A percentile compares a stretch with the other conserved stretches of the same genome.
Conservation (phyloP, 2,113 vertebrate species). For the western clawed frog (Xenopus tropicalis) region UCB_Xtro_10.0 CM004443.2:35675501-35676000, state of each 20-base stretch:
- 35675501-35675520: no score
- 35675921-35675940: neutral
- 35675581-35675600: conserved; percentile 11
- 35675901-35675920: neutral
- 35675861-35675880: neutral
- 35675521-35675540: conserved; percentile 17
- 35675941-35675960: conserved; percentile 2
- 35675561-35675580: conserved; percentile 14
- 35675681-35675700: no score
- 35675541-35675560: neutral
- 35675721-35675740: no score
- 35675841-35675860: neutral
- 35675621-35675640: no score
- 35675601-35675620: conserved; percentile 15
- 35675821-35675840: no score
- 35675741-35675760: no score
- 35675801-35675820: no score
- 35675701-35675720: no score
- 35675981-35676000: conserved; percentile 38
- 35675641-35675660: no score
- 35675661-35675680: no score
- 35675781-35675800: neutral
- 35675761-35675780: no score
- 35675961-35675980: conserved; percentile 9
- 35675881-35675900: neutral